A percentile compares a stretch with the other conserved stretches of the same genome.
Evolutionary conservation across 2,888 invertebrate genomes (phyloP).

Genomic region (Balanococcus diminutus): DNA sequence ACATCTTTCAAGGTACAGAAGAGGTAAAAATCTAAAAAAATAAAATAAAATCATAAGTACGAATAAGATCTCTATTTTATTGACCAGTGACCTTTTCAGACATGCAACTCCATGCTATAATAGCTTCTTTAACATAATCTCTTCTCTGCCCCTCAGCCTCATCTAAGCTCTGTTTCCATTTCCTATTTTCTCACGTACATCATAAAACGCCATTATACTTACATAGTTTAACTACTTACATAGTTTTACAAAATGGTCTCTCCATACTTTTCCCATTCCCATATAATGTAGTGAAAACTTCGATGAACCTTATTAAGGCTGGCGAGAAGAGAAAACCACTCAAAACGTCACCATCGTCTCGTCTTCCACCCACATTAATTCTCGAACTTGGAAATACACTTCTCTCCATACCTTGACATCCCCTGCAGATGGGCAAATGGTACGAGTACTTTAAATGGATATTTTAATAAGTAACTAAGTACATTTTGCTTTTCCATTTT

Average conservation of each 20-base stretch:
- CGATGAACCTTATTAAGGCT: not conserved
- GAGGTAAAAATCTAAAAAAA: no score
- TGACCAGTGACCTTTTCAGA: no score
- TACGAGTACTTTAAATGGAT: not conserved
- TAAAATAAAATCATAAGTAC: no score
- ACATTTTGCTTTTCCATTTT: constrained; percentile 7
- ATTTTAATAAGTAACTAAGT: constrained; percentile 10
- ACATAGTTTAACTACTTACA: not conserved
- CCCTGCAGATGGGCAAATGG: not conserved
- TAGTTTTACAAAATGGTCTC: constrained; percentile 9
- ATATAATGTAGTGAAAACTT: not conserved
- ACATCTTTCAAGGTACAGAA: no score
- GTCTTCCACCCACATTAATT: not conserved
- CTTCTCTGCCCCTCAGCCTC: not conserved
- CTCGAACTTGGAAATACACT: not conserved
- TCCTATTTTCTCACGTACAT: not conserved
- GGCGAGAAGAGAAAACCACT: not conserved
- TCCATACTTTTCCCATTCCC: not conserved
- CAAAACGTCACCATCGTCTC: constrained; percentile 17
- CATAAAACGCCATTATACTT: not conserved
- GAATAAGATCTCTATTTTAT: no score
- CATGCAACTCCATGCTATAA: no score
- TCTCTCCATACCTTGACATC: not conserved
- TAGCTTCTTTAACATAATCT: not conserved
- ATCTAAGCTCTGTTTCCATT: not conserved